Evolutionary conservation across 2,113 vertebrate species (phyloP), one percentile per base, ranked within the genome.

Genomic region (Falco punctatus): DNA sequence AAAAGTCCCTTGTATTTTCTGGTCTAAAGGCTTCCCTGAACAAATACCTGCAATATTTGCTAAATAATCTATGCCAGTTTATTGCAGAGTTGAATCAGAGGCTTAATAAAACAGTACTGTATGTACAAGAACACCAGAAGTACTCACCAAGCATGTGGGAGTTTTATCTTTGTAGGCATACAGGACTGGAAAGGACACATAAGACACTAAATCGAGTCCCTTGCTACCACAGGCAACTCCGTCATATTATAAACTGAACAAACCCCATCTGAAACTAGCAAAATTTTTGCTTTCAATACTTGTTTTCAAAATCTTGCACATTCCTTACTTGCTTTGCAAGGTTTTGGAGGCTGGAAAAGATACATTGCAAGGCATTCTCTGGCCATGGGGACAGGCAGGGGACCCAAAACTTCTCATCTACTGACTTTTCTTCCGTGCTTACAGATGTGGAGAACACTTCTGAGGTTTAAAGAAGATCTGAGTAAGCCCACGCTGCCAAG

Each of bases 391-490:
- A 92, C 79, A 80, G 84, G 67, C 70, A 91, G 75, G 64, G 89
- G 84, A 87, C 64, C 51, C 78, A 66, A 62, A 66, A 28, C 42
- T 51, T 90, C 74, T 77, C 52, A 11, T 38, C 70, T 42, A 52
- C 71, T 30, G 52, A 59, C 64, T 92, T 59, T 77, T 81, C 42
- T 71, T 85, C 59, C 94, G 81, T 44, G 81, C 85, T 86, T 74
- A 86, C 81, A 91, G 59, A 95, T 70, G 81, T 15, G 0, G 67
- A 93, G 91, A 90, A 73, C 74, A 15, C 74, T 95, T 94, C 82
- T 86, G 88, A 95, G 83, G 91, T 85, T 94, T 84, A 81, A 94
- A 81, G 61, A 51, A 88, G 69, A 87, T 86, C 82, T 86, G 92
- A 94, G 69, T 51, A 51, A 96, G 59, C 78, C 86, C 88, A 91